These are phyloP conservation scores for Thunnus thynnus DNA, from an alignment of 2,113 vertebrate genomes.

Conservation along the genomic window DNA sequence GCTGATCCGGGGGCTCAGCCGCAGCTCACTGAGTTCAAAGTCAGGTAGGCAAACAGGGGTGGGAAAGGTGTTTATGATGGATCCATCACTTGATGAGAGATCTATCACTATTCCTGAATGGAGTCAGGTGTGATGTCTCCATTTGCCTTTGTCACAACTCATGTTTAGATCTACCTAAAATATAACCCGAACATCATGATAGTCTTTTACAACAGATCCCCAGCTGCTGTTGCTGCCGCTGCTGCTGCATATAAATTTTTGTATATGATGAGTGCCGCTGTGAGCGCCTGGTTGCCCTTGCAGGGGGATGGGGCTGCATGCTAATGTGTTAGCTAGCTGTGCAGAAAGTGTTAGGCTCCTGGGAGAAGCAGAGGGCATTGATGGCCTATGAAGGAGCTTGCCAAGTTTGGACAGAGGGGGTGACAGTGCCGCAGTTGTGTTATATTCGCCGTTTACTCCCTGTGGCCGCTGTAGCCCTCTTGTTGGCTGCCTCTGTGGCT, in stretches of 20 bases:
- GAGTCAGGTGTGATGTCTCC: conserved; percentile 4
- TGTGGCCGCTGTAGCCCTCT: conserved; percentile 24
- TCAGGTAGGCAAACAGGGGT: conserved; percentile 78
- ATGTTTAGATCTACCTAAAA: conserved; percentile 11
- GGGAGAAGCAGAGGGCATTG: conserved; percentile 74
- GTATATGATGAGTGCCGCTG: conserved; percentile 58
- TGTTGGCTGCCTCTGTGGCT: conserved; percentile 51
- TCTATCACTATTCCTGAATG: conserved; percentile 1
- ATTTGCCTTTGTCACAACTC: conserved; percentile 32
- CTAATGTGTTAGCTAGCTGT: conserved; percentile 75
- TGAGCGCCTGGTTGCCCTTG: conserved; percentile 68
- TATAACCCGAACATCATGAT: background rate
- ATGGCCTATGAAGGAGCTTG: conserved; percentile 57
- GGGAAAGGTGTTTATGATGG: background rate
- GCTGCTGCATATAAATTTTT: conserved; percentile 55
- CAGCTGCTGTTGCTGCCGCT: conserved; percentile 35
- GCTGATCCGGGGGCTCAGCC: conserved; percentile 77
- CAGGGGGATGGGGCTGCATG: conserved; percentile 79
- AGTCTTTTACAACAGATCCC: conserved; percentile 23
- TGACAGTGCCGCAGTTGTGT: conserved; percentile 71
- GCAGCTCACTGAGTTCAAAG: conserved; percentile 82
- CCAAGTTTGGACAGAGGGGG: conserved; percentile 69
- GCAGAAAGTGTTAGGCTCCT: conserved; percentile 65
- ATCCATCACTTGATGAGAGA: background rate
- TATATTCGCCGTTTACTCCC: conserved; percentile 26